Percentiles rank a stretch among this genome's conserved stretches.
phyloP scores from a whole-genome alignment of 2,113 vertebrate species.

The Tragelaphus buxtoni region DNA sequence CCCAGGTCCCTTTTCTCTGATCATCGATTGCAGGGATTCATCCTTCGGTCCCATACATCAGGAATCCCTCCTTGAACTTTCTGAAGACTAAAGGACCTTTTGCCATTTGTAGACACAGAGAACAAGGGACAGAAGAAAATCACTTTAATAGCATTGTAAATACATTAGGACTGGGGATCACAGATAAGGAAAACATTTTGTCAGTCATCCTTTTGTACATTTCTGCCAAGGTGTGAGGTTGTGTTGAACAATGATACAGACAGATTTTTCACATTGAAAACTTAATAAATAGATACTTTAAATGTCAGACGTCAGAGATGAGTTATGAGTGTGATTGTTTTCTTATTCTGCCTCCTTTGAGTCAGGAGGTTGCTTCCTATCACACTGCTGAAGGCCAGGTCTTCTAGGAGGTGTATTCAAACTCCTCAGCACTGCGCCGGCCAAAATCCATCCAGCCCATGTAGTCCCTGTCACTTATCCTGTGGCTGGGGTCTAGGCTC shows the following conservation, averaged over 20 bases:
- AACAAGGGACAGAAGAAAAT: constrained; percentile 75
- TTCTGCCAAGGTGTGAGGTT: constrained; percentile 86
- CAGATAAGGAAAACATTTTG: constrained; percentile 74
- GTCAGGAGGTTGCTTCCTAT: constrained; percentile 44
- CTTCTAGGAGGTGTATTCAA: constrained; percentile 91
- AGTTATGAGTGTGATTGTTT: constrained; percentile 57
- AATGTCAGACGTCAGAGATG: constrained; percentile 79
- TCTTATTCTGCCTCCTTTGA: constrained; percentile 66
- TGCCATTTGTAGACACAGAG: background rate
- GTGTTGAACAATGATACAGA: constrained; percentile 87
- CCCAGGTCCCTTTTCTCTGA: background rate
- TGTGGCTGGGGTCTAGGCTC: constrained; percentile 85
- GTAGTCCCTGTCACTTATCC: constrained; percentile 97
- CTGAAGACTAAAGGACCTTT: background rate
- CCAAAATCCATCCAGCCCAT: constrained; percentile 99
- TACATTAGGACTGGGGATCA: constrained; percentile 71
- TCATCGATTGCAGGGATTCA: background rate
- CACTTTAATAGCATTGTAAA: constrained; percentile 80
- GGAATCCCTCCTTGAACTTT: background rate
- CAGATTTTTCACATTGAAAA: constrained; percentile 86
- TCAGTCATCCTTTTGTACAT: constrained; percentile 77
- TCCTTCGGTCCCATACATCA: rapidly evolving
- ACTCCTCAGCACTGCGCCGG: constrained; percentile 95
- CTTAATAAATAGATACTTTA: constrained; percentile 86
- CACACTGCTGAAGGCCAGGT: background rate